These are phyloP conservation scores for Drosophila pallidifrons DNA, from an alignment of 1,140 invertebrate genomes.

Conservation along the genomic window DNA sequence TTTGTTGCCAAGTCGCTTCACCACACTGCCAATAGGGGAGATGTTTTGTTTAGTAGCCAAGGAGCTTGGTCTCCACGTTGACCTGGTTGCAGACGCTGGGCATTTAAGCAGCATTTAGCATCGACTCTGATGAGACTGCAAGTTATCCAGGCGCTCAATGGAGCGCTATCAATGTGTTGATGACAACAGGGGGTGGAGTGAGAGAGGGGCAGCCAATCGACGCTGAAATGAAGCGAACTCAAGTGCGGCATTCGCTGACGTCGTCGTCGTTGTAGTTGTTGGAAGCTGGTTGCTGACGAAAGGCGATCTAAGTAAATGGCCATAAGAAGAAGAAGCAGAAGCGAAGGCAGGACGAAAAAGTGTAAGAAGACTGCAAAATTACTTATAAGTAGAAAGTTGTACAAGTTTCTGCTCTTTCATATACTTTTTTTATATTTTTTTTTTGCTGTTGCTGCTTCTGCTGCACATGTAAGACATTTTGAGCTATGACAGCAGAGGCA, in stretches of 20 bases:
- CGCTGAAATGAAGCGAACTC: slow-evolving; percentile 55
- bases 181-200: background rate
- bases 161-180: slow-evolving; percentile 43
- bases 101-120: slow-evolving; percentile 41
- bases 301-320: slow-evolving; percentile 35
- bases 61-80: slow-evolving; percentile 9
- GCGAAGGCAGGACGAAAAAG: background rate
- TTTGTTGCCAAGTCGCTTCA: no score
- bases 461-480: slow-evolving; percentile 71
- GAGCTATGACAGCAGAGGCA: slow-evolving; percentile 73
- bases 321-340: background rate
- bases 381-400: slow-evolving; percentile 77
- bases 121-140: slow-evolving; percentile 38
- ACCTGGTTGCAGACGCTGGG: slow-evolving; percentile 1
- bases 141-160: slow-evolving; percentile 49
- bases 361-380: slow-evolving; percentile 57
- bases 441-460: slow-evolving; percentile 9
- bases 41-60: background rate
- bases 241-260: slow-evolving; percentile 26
- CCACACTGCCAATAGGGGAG: no score
- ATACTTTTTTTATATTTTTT: slow-evolving; percentile 36
- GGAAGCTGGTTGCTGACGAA: slow-evolving; percentile 11
- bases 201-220: slow-evolving; percentile 9
- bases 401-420: slow-evolving; percentile 56
- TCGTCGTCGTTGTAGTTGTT: background rate